Conservation (phyloP, 2,797 vertebrate genomes). For the Lithobates pipiens region DNA sequence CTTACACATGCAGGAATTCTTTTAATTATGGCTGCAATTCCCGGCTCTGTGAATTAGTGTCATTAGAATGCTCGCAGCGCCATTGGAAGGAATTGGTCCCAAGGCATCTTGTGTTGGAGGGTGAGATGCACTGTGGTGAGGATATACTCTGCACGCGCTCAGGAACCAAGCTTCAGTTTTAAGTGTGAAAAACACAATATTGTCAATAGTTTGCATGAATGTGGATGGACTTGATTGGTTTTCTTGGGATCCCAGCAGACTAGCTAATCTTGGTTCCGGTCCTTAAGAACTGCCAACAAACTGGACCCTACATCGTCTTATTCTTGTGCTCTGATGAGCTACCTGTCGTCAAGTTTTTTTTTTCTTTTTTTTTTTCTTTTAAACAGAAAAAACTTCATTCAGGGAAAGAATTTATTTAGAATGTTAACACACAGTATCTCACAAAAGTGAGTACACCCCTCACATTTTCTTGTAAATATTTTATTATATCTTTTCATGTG, state of each 20-base stretch:
- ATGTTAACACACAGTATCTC: too few species aligned
- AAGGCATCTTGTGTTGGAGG: background rate
- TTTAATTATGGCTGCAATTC: conserved; percentile 12
- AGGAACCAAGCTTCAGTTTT: background rate
- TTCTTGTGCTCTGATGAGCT: background rate
- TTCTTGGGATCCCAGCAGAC: background rate
- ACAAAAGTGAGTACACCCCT: too few species aligned
- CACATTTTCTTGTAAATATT: too few species aligned
- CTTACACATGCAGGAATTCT: background rate
- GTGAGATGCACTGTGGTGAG: background rate
- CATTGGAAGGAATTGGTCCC: conserved; percentile 2
- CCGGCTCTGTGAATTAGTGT: background rate
- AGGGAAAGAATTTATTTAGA: too few species aligned
- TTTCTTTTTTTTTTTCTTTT: too few species aligned
- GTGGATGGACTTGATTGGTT: background rate
- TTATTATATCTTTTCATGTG: too few species aligned
- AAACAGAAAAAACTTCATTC: too few species aligned
- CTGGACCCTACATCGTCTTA: background rate
- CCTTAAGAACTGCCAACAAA: background rate
- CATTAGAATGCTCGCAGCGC: background rate
- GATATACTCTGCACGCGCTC: background rate
- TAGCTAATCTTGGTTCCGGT: background rate
- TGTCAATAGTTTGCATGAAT: background rate
- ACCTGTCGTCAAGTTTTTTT: background rate
- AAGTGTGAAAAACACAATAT: background rate